Conservation (phyloP, 1,140 invertebrate genomes). For the Stenopsyche tienmushanensis region DNA sequence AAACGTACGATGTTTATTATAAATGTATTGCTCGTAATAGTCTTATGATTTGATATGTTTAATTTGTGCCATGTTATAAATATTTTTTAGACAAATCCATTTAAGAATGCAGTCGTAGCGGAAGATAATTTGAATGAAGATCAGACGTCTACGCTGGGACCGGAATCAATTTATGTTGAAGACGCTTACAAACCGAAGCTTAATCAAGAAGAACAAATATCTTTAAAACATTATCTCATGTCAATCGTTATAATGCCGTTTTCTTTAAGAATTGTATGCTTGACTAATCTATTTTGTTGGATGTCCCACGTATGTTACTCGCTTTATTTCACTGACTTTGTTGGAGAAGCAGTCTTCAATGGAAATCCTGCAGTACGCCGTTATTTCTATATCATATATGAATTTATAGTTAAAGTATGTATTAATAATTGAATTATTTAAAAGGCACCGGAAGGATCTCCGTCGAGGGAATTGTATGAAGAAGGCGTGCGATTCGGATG, state of each 20-base stretch:
- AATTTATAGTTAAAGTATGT: background rate
- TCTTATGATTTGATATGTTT: background rate
- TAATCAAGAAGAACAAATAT: conserved; percentile 45
- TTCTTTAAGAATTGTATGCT: conserved; percentile 81
- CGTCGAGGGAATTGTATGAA: conserved; percentile 71
- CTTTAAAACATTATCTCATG: conserved; percentile 74
- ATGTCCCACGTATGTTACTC: conserved; percentile 97
- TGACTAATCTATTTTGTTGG: conserved; percentile 97
- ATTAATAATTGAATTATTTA: conserved; percentile 43
- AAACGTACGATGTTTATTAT: conserved; percentile 12
- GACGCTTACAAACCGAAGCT: background rate
- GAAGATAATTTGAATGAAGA: background rate
- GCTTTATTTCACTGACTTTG: conserved; percentile 95
- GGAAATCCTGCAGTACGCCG: conserved; percentile 84
- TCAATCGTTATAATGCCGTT: conserved; percentile 89
- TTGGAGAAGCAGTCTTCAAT: conserved; percentile 92
- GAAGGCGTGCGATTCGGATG: conserved; percentile 92
- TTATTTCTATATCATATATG: conserved; percentile 30
- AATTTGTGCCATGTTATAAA: conserved; percentile 3
- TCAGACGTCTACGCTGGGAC: background rate
- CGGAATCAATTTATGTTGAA: background rate
- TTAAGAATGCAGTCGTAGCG: conserved; percentile 16
- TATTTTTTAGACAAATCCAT: conserved; percentile 34
- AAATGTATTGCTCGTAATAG: background rate
- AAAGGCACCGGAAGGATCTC: conserved; percentile 67